Evolutionary conservation across 2,888 invertebrate species (phyloP), one percentile per base, ranked within the genome.

Genomic region (Aplocera efformata): DNA sequence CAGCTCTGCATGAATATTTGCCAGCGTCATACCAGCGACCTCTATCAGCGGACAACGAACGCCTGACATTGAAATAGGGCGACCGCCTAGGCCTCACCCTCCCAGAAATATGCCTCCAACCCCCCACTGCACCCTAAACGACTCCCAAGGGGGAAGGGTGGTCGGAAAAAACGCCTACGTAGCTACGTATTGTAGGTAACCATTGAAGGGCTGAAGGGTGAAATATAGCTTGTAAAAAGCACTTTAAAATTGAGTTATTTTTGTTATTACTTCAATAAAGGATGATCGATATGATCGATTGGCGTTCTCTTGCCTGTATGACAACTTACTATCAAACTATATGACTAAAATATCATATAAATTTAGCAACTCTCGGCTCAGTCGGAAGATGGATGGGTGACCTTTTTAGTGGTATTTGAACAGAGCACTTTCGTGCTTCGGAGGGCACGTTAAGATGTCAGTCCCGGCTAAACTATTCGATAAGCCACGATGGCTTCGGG

Each of bases 1-100:
- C 28, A 27, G 32, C 29, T 31, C 30, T 31, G 34, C 34, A 31
- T 39, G 43, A 38, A 43, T 46, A 40, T 33, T 46, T 53, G 48
- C 35, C 36, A 31, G 45, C 49, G 55, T 39, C 48, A 64, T 60
- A 65, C 58, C 62, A 61, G 62, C 79, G 83, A 83, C 83, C 85
- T 81, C 71, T 73, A 64, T 61, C 51, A 49, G 66, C 77, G 80
- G 82, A 67, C 84, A 81, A 81, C 64, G 85, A 83, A 83, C 78
- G 69, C 72, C 52, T 76, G 85, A 85, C 85, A 83, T 86, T 86
- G 84, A 74, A 67, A 63, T 54, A 68, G 74, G 72, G 62, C 74
- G 60, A 50, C 49, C 25, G 56, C 53, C 57, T 67, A 75, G 67
- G 67, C 73, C 76, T 60, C 77, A 69, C 63, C 66, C 78, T 68